Conservation (phyloP, 1,140 invertebrate genomes). For the Pseudomyrmex gracilis region DNA sequence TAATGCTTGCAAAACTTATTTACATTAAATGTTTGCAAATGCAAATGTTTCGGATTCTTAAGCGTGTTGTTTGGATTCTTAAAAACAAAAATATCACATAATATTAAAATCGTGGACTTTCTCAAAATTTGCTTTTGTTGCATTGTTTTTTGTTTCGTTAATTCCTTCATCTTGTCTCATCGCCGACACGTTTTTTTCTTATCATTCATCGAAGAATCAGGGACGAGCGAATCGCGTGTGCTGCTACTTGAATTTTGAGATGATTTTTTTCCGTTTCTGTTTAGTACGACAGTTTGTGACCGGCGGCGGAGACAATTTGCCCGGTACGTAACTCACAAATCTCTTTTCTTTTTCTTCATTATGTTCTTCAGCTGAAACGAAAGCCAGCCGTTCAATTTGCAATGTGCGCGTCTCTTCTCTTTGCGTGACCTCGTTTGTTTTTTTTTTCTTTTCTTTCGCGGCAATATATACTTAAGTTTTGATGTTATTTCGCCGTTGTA, state of each 20-base stretch:
- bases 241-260: conserved; percentile 81
- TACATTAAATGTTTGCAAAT: background rate
- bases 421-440: conserved; percentile 26
- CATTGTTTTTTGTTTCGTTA: conserved; percentile 4
- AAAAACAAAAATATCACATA: too few relatives aligned
- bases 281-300: conserved; percentile 91
- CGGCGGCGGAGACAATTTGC: conserved; percentile 90
- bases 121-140: conserved; percentile 2
- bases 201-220: conserved; percentile 74
- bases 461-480: background rate
- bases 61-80: too few relatives aligned
- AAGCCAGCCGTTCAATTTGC: conserved; percentile 62
- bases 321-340: conserved; percentile 88
- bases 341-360: conserved; percentile 83
- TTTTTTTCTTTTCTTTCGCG: conserved; percentile 19
- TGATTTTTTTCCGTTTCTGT: conserved; percentile 87
- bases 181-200: conserved; percentile 32
- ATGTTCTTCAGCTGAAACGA: conserved; percentile 58
- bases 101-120: too few relatives aligned
- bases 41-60: background rate
- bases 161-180: background rate
- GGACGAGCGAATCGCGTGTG: conserved; percentile 77
- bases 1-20: too few relatives aligned
- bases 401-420: conserved; percentile 44
- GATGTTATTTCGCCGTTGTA: conserved; percentile 33